Evolutionary conservation across 2,113 vertebrate species (phyloP).

Genomic region (Ammodytes dubius): DNA sequence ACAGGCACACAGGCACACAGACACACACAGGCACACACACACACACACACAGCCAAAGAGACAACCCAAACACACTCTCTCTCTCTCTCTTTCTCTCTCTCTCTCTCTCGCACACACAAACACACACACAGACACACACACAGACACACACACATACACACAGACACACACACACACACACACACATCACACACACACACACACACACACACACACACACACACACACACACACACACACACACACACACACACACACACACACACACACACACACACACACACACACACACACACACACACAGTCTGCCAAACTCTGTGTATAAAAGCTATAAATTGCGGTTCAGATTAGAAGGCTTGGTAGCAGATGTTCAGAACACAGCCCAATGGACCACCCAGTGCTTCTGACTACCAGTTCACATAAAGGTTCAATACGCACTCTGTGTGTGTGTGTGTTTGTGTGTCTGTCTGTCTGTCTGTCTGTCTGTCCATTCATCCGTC

Average conservation of each 20-base stretch:
- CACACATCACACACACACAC: conserved; percentile 17
- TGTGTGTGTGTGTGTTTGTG: too few relatives aligned
- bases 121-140: not conserved
- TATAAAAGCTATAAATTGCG: conserved; percentile 18
- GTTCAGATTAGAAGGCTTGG: conserved; percentile 36
- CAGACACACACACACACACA: too few relatives aligned
- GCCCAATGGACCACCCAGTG: conserved; percentile 32
- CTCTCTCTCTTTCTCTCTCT: not conserved
- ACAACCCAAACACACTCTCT: too few relatives aligned
- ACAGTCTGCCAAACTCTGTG: conserved; percentile 8
- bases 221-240: too few relatives aligned
- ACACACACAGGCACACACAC: too few relatives aligned
- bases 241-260: too few relatives aligned
- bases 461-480: too few relatives aligned
- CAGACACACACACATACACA: too few relatives aligned
- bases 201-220: not conserved
- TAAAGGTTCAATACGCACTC: too few relatives aligned
- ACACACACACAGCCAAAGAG: too few relatives aligned
- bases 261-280: conserved; percentile 1
- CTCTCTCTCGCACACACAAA: conserved; percentile 9
- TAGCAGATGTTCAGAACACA: conserved; percentile 34
- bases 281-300: too few relatives aligned
- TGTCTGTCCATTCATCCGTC: too few relatives aligned
- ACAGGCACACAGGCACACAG: not conserved
- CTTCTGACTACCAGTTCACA: not conserved